Evolutionary conservation across 2,113 vertebrate species (phyloP), one percentile per base, ranked within the genome.

Genomic region (Machaerirhynchus nigripectus): DNA sequence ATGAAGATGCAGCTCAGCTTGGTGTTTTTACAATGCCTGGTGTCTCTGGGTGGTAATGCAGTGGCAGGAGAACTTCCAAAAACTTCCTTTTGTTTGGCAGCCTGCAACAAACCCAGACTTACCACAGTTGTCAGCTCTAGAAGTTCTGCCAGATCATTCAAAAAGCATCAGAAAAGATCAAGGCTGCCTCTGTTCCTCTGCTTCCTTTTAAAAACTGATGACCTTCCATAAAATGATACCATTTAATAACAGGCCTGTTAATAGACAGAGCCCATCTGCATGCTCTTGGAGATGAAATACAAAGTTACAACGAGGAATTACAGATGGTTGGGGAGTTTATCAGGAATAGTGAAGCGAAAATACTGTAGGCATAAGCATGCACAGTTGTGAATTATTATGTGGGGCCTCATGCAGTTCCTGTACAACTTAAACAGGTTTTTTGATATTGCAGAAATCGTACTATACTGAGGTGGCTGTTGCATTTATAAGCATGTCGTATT

Each of bases 211-310:
- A 27, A 63, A 63, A 65, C 46, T 20, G 31, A 76, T 90, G 90
- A 67, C 53, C 74, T 67, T 91, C 86, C 61, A 77, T 92, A 74
- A 97, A 95, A 63, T 79, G 23, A 73, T 87, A 20, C 15, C 37
- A 87, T 91, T 96, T 96, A 93, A 56, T 96, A 96, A 76, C 55
- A 84, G 73, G 28, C 56, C 83, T 97, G 55, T 89, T 95, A 75
- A 92, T 91, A 52, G 87, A 91, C 86, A 93, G 70, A 82, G 55
- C 56, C 94, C 83, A 83, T 95, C 96, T 97, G 90, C 55, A 35
- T 87, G 15, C 59, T 77, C 60, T 96, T 90, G 40, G 85, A 95
- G 39, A 81, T 65, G 23, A 89, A 95, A 87, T 65, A 60, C 19
- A 82, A 27, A 87, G 79, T 89, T 87, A 50, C 84, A 68, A 79